phyloP scores from a whole-genome alignment of 2,113 vertebrate species.

The Aphyosemion australe region DNA sequence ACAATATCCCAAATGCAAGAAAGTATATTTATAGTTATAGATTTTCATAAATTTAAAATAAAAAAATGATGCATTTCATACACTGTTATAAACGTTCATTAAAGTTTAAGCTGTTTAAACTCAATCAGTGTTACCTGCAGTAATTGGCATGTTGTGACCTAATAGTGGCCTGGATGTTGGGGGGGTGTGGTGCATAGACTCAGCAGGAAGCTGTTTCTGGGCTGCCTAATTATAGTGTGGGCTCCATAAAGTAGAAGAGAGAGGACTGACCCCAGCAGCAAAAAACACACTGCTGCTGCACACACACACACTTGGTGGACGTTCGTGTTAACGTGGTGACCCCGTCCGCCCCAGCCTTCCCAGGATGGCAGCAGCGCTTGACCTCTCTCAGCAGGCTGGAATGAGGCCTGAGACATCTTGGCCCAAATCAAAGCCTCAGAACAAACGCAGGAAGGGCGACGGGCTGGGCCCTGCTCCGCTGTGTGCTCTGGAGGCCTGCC shows the following conservation, averaged over 20 bases:
- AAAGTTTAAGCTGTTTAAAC: not conserved
- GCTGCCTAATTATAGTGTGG: constrained; percentile 67
- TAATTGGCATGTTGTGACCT: constrained; percentile 2
- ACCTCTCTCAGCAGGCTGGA: constrained; percentile 68
- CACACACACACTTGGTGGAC: not conserved
- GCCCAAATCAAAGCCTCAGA: constrained; percentile 80
- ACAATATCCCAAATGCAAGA: too few species aligned
- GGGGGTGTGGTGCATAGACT: constrained; percentile 37
- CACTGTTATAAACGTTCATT: too few species aligned
- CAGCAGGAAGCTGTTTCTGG: constrained; percentile 47
- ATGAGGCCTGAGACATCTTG: constrained; percentile 79
- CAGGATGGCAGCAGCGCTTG: constrained; percentile 63
- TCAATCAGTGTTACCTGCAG: not conserved
- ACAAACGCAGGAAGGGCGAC: constrained; percentile 83
- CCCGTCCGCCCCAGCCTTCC: constrained; percentile 46
- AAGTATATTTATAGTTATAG: not conserved
- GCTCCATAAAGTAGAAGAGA: constrained; percentile 30
- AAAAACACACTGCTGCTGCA: constrained; percentile 12
- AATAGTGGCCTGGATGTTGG: constrained; percentile 19
- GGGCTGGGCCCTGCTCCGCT: constrained; percentile 63
- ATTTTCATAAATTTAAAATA: not conserved
- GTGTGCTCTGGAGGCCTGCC: constrained; percentile 74
- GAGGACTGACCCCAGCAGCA: constrained; percentile 25
- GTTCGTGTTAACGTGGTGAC: constrained; percentile 45
- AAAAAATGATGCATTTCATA: not conserved